phyloP scores from a whole-genome alignment of 2,888 invertebrate genomes.

The Horisme vitalbata region DNA sequence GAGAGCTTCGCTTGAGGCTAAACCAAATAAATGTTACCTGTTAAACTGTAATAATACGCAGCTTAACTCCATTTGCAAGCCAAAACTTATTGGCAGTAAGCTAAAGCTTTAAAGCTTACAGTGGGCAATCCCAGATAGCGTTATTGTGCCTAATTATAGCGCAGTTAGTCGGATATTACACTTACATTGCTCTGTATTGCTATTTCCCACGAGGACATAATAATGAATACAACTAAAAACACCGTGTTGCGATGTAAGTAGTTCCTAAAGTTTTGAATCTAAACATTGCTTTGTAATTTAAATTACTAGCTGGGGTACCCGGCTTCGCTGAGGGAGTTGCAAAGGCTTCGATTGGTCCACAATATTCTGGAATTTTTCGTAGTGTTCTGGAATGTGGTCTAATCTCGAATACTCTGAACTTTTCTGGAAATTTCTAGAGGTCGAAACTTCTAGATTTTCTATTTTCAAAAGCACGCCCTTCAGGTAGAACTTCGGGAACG shows the following conservation, averaged over 20 bases:
- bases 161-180: constrained; percentile 11
- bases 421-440: too few species aligned
- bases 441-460: too few species aligned
- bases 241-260: background rate
- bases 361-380: too few species aligned
- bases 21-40: constrained; percentile 2
- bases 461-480: too few species aligned
- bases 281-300: too few species aligned
- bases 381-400: too few species aligned
- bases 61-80: background rate
- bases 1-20: background rate
- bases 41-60: background rate
- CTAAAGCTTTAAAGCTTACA: constrained; percentile 15
- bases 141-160: constrained; percentile 16
- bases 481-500: too few species aligned
- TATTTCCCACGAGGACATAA: background rate
- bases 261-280: too few species aligned
- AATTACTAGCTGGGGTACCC: too few species aligned
- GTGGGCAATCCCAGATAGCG: constrained; percentile 11
- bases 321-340: too few species aligned
- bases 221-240: constrained; percentile 5
- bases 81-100: constrained; percentile 9
- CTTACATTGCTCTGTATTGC: constrained; percentile 16
- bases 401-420: too few species aligned
- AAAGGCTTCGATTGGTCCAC: too few species aligned